Evolutionary conservation across 2,888 invertebrate genomes (phyloP).

Genomic region (Scaptomyza caliginosa): DNA sequence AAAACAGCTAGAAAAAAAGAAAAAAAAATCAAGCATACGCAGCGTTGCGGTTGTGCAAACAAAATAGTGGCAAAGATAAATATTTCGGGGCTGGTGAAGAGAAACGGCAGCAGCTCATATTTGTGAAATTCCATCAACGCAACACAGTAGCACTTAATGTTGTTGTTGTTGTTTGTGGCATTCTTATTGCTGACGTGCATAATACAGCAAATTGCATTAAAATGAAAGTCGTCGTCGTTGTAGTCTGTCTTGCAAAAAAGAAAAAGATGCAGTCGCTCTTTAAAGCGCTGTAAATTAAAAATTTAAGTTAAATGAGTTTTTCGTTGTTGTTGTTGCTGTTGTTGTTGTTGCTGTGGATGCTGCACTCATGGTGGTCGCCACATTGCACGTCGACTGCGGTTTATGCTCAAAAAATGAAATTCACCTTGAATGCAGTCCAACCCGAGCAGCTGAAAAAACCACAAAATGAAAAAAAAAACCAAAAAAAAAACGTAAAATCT

Average conservation of each 20-base stretch:
- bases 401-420: conserved; percentile 56
- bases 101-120: conserved; percentile 33
- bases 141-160: conserved; percentile 19
- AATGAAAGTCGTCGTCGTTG: conserved; percentile 41
- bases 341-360: conserved; percentile 10
- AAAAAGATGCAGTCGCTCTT: conserved; percentile 27
- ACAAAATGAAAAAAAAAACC: conserved; percentile 31
- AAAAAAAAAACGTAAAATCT: conserved; percentile 62
- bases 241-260: conserved; percentile 3
- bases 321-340: conserved; percentile 8
- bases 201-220: conserved; percentile 52
- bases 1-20: conserved; percentile 9
- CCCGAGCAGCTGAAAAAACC: conserved; percentile 44
- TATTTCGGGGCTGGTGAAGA: conserved; percentile 31
- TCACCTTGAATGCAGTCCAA: conserved; percentile 69
- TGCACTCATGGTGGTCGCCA: conserved; percentile 71
- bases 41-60: conserved; percentile 11
- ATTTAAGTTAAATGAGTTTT: conserved; percentile 74
- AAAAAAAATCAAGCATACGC: conserved; percentile 72
- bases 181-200: conserved; percentile 31
- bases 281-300: conserved; percentile 67
- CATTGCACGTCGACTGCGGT: conserved; percentile 73
- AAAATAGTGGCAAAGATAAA: conserved; percentile 47
- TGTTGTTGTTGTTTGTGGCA: conserved; percentile 18
- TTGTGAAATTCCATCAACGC: conserved; percentile 62